phyloP scores from a whole-genome alignment of 2,113 vertebrate genomes.

The Bothrops jararaca region DNA sequence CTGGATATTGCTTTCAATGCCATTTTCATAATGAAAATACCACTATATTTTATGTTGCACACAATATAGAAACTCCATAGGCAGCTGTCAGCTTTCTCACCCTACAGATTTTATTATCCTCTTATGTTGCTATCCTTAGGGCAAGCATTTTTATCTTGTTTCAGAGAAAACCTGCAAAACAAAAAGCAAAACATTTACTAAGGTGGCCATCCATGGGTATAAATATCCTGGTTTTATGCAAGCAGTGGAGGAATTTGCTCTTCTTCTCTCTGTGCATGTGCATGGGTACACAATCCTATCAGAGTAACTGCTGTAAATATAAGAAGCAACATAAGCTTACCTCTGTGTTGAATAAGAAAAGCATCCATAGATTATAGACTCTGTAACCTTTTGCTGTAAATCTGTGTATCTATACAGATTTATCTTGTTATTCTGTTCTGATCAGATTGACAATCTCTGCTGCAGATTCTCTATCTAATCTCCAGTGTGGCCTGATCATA shows the following conservation, averaged over 20 bases:
- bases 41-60: conserved; percentile 29
- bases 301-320: not conserved
- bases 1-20: not conserved
- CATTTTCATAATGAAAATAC: conserved; percentile 50
- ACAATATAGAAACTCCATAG: conserved; percentile 1
- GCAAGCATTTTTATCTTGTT: not conserved
- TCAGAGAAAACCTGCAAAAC: conserved; percentile 8
- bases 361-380: not conserved
- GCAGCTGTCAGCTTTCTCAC: conserved; percentile 29
- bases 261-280: not conserved
- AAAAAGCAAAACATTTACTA: not conserved
- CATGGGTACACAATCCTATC: not conserved
- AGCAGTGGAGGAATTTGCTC: not conserved
- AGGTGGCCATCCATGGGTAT: not conserved
- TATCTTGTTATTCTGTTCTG: not conserved
- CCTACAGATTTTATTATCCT: conserved; percentile 5
- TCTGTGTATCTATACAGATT: not conserved
- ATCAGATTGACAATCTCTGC: not conserved
- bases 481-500: not conserved
- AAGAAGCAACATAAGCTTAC: not conserved
- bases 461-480: not conserved
- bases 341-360: not conserved
- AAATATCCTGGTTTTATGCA: not conserved
- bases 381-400: not conserved
- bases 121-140: not conserved